Evolutionary conservation across 2,888 invertebrate genomes (phyloP).

Genomic region (Bruchidius siliquastri): DNA sequence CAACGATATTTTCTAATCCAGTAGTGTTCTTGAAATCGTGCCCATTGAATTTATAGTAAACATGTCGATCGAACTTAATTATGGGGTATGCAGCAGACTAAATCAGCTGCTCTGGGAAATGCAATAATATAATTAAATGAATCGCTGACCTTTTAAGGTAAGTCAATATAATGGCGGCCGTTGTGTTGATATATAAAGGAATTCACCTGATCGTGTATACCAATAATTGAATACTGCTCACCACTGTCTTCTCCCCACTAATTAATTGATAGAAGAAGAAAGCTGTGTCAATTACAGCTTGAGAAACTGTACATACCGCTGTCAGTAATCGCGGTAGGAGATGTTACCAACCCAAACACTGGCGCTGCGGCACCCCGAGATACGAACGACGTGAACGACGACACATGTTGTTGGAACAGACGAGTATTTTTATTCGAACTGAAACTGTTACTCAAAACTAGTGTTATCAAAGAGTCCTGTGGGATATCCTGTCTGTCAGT

Average conservation of each 20-base stretch:
- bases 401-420: no score
- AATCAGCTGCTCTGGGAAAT: neutral
- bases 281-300: no score
- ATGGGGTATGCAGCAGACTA: neutral
- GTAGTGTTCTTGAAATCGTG: neutral
- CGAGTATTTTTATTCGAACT: no score
- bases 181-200: neutral
- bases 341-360: no score
- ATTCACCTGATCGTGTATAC: neutral
- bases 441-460: no score
- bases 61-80: neutral
- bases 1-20: neutral
- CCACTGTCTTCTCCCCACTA: neutral
- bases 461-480: no score
- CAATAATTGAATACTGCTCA: neutral
- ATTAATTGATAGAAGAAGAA: no score
- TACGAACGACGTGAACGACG: no score
- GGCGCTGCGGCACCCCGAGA: no score
- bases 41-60: neutral
- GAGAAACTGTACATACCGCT: no score
- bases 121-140: neutral
- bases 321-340: no score
- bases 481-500: no score
- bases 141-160: neutral
- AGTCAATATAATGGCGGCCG: neutral